Evolutionary conservation across 2,113 vertebrate species (phyloP).

Genomic region (Grallaria varia): DNA sequence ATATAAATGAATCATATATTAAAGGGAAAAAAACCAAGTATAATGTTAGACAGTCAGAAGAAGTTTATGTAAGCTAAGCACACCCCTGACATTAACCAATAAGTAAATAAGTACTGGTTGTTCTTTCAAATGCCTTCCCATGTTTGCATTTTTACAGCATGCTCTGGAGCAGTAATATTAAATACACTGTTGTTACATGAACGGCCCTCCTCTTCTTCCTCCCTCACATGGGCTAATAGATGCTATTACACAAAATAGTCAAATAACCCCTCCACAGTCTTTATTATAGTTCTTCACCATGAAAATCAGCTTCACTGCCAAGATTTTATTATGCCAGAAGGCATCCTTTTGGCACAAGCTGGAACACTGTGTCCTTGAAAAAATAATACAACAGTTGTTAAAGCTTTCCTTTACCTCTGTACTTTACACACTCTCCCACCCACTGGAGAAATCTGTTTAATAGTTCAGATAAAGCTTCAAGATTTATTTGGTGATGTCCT

Average conservation of each 20-base stretch:
- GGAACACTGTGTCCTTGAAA: neutral
- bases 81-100: neutral
- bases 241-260: neutral
- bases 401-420: neutral
- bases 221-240: neutral
- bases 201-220: neutral
- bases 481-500: neutral
- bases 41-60: neutral
- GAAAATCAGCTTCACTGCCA: neutral
- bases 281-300: neutral
- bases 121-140: neutral
- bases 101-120: slow-evolving; percentile 14
- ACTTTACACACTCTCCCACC: neutral
- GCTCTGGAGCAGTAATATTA: neutral
- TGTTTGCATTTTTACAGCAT: neutral
- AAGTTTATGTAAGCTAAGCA: neutral
- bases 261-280: neutral
- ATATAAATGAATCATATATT: slow-evolving; percentile 5
- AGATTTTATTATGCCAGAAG: neutral
- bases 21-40: neutral
- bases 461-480: neutral
- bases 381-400: neutral
- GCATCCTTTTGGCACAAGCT: neutral
- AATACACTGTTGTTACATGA: neutral
- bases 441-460: neutral